Evolutionary conservation across 2,888 invertebrate species (phyloP), one percentile per base, ranked within the genome.

Genomic region (Eremobia ochroleuca): DNA sequence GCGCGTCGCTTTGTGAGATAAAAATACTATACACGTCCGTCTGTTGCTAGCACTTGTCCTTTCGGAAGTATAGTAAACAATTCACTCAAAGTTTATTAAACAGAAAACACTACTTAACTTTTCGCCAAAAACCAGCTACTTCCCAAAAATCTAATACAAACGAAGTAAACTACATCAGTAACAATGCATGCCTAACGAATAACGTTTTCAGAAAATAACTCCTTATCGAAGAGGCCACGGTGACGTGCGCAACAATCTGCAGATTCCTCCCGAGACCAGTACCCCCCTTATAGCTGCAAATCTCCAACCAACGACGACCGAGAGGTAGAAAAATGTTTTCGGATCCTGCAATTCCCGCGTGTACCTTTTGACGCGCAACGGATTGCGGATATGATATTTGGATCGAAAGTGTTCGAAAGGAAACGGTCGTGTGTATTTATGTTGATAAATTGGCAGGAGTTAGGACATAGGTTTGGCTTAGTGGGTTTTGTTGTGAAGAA

Each of bases 351-450:
- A 87, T 87, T 89, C 92, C 90, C 91, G 37, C 25, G 89, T 87
- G 90, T 85, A 87, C 86, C 81, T 92, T 91, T 89, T 87, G 83
- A 86, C 86, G 88, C 85, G 88, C 89, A 90, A 90, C 86, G 89
- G 88, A 92, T 91, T 89, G 90, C 84, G 88, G 71, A 83, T 87
- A 84, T 90, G 70, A 83, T 87, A 82, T 87, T 86, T 86, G 79
- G 76, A 82, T 79, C 76, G 81, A 87, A 88, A 86, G 15, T 85
- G 80, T 80, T 79, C 65, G 43, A 69, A 74, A 31, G 78, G 78
- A 77, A 58, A 28, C 58, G 15, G 61, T 34, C 61, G 34, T 76
- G 13, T 80, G 75, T 79, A 77, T 71, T 21, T 70, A 49, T 77
- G 6, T 66, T 81, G 73, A 81, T 74, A 76, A 68, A 80, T 83